A percentile compares a stretch with the other conserved stretches of the same genome.
These are phyloP conservation scores for Meles meles DNA, from an alignment of 2,113 vertebrate species.

Conservation along the genomic window DNA sequence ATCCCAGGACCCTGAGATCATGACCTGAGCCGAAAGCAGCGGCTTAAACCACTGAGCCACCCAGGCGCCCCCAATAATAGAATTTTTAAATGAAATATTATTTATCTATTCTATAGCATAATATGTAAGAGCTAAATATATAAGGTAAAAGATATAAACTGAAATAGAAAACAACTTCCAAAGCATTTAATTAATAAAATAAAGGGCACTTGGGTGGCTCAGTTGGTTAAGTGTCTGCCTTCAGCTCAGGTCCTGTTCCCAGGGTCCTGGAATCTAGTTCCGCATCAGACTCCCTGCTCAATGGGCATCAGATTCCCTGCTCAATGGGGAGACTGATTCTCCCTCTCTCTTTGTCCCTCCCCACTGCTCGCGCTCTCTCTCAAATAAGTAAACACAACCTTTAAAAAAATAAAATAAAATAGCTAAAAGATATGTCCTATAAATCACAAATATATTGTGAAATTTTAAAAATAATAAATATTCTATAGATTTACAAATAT, in stretches of 20 bases:
- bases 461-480: background rate
- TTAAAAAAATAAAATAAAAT: background rate
- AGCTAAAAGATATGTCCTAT: background rate
- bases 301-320: background rate
- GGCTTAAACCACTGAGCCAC: no score
- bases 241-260: background rate
- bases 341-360: background rate
- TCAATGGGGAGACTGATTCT: background rate
- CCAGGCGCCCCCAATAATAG: background rate
- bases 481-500: background rate
- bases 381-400: background rate
- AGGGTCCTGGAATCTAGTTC: background rate
- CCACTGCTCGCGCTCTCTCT: background rate
- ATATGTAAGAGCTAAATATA: background rate
- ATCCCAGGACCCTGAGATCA: no score
- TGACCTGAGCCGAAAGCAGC: no score
- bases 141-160: background rate
- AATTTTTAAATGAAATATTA: background rate
- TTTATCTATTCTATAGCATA: background rate
- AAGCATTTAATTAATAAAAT: background rate
- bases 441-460: background rate
- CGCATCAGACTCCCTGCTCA: accelerated
- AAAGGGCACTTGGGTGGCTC: background rate
- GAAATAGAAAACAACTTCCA: background rate
- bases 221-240: background rate